Percentiles rank a stretch among this genome's conserved stretches.
Evolutionary conservation across 2,888 invertebrate genomes (phyloP).

Genomic region (Drosophila anomelani): DNA sequence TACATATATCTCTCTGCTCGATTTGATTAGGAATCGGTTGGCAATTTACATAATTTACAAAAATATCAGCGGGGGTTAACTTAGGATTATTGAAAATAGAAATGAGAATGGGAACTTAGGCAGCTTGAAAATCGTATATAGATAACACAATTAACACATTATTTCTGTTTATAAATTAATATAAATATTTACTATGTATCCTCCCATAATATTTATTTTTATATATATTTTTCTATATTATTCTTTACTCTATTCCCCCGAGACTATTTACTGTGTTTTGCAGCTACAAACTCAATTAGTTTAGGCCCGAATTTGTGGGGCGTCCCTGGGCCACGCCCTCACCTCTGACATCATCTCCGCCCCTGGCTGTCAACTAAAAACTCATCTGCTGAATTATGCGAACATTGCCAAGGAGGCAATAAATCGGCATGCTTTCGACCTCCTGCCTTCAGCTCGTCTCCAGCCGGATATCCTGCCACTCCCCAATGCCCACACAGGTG

Average conservation of each 20-base stretch:
- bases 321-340: constrained; percentile 13
- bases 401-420: constrained; percentile 65
- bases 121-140: neutral
- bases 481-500: constrained; percentile 22
- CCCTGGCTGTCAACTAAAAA: constrained; percentile 56
- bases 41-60: constrained; percentile 34
- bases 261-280: constrained; percentile 7
- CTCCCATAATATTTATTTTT: too few relatives aligned
- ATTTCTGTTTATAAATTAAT: too few relatives aligned
- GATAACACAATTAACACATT: too few relatives aligned
- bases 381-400: constrained; percentile 65
- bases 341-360: constrained; percentile 1
- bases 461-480: constrained; percentile 19
- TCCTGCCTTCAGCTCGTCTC: constrained; percentile 23
- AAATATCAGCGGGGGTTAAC: neutral
- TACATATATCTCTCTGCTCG: constrained; percentile 27
- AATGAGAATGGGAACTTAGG: neutral
- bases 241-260: neutral
- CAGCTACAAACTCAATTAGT: constrained; percentile 37
- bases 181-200: too few relatives aligned
- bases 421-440: constrained; percentile 54
- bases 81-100: neutral
- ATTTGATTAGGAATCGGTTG: constrained; percentile 54
- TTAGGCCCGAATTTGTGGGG: constrained; percentile 14
- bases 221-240: too few relatives aligned